Conservation (phyloP, 2,113 vertebrate genomes). For the Oryzias javanicus region DNA sequence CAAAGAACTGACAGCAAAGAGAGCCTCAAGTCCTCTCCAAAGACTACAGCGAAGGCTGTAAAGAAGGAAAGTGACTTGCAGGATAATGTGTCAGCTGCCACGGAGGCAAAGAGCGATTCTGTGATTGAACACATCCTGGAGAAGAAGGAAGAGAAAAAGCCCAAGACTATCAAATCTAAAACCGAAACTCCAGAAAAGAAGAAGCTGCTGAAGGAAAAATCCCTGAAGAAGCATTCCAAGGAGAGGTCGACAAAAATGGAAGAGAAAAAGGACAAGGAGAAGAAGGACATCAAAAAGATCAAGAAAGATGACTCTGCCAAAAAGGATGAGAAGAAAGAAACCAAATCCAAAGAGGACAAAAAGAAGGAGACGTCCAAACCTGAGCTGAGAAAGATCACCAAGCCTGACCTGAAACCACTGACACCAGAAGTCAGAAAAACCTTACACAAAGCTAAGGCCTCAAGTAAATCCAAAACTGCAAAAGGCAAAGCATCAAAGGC, state of each 20-base stretch:
- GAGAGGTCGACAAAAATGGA: conserved; percentile 93
- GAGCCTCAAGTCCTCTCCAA: conserved; percentile 91
- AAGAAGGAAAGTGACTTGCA: conserved; percentile 85
- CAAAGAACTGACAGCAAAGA: conserved; percentile 96
- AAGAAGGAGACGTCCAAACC: conserved; percentile 86
- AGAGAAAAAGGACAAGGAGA: conserved; percentile 97
- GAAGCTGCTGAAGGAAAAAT: conserved; percentile 90
- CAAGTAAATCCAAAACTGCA: conserved; percentile 83
- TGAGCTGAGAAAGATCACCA: conserved; percentile 88
- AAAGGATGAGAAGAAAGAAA: conserved; percentile 92
- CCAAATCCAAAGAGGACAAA: conserved; percentile 85
- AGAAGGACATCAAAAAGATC: conserved; percentile 91
- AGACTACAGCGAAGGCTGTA: conserved; percentile 79
- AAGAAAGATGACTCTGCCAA: conserved; percentile 89
- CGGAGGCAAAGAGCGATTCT: conserved; percentile 83
- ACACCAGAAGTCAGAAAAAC: conserved; percentile 97
- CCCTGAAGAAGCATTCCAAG: conserved; percentile 89
- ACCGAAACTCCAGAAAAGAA: conserved; percentile 91
- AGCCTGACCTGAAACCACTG: conserved; percentile 92
- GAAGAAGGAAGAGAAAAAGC: conserved; percentile 83
- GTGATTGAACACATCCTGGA: conserved; percentile 84
- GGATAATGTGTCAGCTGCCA: conserved; percentile 75
- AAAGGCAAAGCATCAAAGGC: conserved; percentile 82
- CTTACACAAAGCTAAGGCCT: conserved; percentile 90
- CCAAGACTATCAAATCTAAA: conserved; percentile 82